Percentiles rank a stretch among this genome's conserved stretches.
Evolutionary conservation across 2,888 invertebrate genomes (phyloP).

Genomic region (Pseudoips prasinana): DNA sequence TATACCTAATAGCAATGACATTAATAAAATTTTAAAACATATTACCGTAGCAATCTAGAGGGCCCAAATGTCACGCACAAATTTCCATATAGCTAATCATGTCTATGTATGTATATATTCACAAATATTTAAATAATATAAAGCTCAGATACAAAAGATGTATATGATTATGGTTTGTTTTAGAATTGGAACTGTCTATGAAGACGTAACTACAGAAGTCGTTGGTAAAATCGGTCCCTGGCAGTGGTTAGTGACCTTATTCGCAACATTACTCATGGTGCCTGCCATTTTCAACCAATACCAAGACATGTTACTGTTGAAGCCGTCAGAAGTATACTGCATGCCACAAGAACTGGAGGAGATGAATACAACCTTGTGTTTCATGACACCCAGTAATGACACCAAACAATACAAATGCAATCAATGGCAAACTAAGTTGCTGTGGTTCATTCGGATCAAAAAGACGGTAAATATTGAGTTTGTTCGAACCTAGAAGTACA

Average conservation of each 20-base stretch:
- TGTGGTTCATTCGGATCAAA: conserved; percentile 64
- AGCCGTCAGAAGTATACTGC: conserved; percentile 47
- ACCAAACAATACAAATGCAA: conserved; percentile 47
- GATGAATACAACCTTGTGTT: conserved; percentile 54
- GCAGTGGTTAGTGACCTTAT: conserved; percentile 68
- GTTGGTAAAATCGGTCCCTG: conserved; percentile 64
- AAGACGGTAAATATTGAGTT: conserved; percentile 60
- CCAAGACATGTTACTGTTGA: conserved; percentile 60
- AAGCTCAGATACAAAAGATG: no score
- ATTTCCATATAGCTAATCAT: no score
- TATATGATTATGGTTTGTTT: no score
- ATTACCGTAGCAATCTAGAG: no score
- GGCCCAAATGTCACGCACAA: no score
- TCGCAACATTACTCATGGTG: conserved; percentile 49
- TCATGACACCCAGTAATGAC: conserved; percentile 38
- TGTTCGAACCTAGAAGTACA: no score
- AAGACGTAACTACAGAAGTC: conserved; percentile 71
- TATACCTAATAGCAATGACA: no score
- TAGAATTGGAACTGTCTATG: conserved; percentile 68
- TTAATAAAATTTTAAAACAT: no score
- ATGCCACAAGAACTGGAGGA: conserved; percentile 35
- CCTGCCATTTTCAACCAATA: conserved; percentile 59
- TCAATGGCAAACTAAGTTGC: conserved; percentile 57
- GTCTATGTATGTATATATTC: no score
- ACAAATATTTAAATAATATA: no score